Conservation (phyloP, 2,888 invertebrate genomes). For the Eupithecia dodoneata region DNA sequence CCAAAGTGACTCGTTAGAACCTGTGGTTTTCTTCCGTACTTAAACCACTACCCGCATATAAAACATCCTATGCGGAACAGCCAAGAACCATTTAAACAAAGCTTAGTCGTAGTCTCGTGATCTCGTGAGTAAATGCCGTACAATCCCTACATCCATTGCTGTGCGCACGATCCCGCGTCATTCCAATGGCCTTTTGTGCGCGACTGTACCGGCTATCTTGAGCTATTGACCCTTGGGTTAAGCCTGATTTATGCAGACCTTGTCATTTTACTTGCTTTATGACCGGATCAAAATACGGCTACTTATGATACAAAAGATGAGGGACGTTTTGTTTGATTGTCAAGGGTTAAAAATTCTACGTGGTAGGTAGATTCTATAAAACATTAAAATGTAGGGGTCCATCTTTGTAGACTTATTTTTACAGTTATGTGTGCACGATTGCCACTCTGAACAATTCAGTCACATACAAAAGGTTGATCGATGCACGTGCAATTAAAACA, state of each 20-base stretch:
- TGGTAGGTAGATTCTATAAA: constrained; percentile 19
- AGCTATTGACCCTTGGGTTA: constrained; percentile 60
- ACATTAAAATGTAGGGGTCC: too few relatives aligned
- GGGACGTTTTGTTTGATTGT: constrained; percentile 15
- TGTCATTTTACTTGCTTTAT: constrained; percentile 39
- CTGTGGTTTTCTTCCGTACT: neutral
- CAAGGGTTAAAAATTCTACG: constrained; percentile 17
- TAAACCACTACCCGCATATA: constrained; percentile 20
- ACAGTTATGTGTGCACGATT: neutral
- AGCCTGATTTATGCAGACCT: constrained; percentile 47
- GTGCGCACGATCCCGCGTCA: constrained; percentile 66
- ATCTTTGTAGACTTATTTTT: neutral
- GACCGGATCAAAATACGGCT: constrained; percentile 35
- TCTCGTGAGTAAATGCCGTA: constrained; percentile 71
- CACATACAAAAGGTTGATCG: constrained; percentile 2
- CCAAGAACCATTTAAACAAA: constrained; percentile 72
- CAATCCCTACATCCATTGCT: constrained; percentile 77
- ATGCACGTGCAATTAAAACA: constrained; percentile 3
- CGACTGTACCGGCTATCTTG: constrained; percentile 49
- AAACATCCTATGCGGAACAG: constrained; percentile 40
- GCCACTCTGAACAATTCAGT: neutral
- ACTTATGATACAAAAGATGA: constrained; percentile 25
- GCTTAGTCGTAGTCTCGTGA: constrained; percentile 63
- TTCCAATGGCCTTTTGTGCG: constrained; percentile 48
- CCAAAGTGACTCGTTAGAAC: constrained; percentile 17